These are phyloP conservation scores for Cacatua alba DNA, from an alignment of 2,113 vertebrate genomes.

Conservation along the genomic window DNA sequence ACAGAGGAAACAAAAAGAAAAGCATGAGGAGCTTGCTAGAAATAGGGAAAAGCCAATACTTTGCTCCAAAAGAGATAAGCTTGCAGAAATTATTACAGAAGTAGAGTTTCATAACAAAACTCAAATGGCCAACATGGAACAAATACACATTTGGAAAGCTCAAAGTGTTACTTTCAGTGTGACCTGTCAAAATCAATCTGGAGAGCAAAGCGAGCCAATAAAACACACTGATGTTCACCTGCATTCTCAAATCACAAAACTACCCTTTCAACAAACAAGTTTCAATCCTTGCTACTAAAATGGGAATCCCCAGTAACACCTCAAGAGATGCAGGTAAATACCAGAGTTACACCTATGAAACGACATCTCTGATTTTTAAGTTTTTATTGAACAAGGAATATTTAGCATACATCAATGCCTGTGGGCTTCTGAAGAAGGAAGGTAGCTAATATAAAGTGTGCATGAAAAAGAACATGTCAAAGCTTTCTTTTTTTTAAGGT, in stretches of 20 bases:
- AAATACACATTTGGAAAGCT: neutral
- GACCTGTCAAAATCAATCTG: neutral
- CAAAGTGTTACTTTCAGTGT: neutral
- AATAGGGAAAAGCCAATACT: slow-evolving; percentile 56
- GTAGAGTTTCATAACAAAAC: slow-evolving; percentile 71
- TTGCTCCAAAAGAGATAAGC: slow-evolving; percentile 56
- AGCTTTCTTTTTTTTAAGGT: neutral
- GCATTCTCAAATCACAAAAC: neutral
- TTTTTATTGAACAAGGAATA: neutral
- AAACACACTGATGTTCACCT: neutral
- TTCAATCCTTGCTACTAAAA: neutral
- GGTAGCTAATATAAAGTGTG: rapidly evolving
- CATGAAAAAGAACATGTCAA: neutral
- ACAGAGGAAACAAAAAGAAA: slow-evolving; percentile 53
- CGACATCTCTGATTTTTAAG: neutral
- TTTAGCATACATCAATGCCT: neutral
- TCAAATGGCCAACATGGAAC: slow-evolving; percentile 13
- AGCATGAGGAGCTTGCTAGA: slow-evolving; percentile 54
- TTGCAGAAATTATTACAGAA: slow-evolving; percentile 66
- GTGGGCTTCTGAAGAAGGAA: neutral
- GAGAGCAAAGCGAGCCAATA: neutral
- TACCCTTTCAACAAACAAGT: neutral
- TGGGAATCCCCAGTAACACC: neutral
- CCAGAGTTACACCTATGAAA: neutral
- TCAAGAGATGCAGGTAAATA: neutral